Percentiles rank a stretch among this genome's conserved stretches.
phyloP scores from a whole-genome alignment of 2,113 vertebrate genomes.

The Perognathus longimembris region DNA sequence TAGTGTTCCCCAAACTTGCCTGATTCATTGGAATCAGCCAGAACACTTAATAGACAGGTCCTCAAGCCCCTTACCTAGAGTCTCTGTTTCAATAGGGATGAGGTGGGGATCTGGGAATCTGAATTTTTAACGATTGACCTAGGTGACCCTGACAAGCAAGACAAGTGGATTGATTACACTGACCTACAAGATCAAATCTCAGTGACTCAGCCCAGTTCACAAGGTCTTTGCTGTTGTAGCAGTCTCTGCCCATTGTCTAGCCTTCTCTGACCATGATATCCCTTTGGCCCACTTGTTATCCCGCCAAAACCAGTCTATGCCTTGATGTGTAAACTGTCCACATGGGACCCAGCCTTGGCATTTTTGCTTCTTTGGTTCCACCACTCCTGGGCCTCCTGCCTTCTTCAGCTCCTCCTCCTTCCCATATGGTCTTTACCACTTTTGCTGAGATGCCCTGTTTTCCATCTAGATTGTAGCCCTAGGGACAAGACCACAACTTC shows the following conservation, averaged over 20 bases:
- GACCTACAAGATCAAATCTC: neutral
- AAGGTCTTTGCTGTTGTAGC: neutral
- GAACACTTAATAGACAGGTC: neutral
- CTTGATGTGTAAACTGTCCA: neutral
- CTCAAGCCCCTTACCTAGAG: neutral
- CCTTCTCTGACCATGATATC: neutral
- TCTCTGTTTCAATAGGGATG: neutral
- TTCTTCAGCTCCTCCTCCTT: neutral
- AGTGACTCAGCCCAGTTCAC: no score
- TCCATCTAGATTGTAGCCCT: neutral
- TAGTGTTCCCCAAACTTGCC: neutral
- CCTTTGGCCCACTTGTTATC: neutral
- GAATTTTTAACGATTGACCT: neutral
- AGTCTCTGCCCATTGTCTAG: neutral
- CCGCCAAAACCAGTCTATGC: neutral
- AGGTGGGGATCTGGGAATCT: neutral
- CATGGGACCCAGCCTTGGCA: no score
- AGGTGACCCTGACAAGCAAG: neutral
- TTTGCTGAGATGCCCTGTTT: neutral
- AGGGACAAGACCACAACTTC: neutral
- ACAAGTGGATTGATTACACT: neutral
- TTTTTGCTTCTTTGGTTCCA: neutral
- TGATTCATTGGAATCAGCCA: neutral
- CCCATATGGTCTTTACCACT: neutral
- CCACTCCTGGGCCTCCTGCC: rapidly evolving